Evolutionary conservation across 2,113 vertebrate species (phyloP).

Genomic region (Ceyx cyanopectus): DNA sequence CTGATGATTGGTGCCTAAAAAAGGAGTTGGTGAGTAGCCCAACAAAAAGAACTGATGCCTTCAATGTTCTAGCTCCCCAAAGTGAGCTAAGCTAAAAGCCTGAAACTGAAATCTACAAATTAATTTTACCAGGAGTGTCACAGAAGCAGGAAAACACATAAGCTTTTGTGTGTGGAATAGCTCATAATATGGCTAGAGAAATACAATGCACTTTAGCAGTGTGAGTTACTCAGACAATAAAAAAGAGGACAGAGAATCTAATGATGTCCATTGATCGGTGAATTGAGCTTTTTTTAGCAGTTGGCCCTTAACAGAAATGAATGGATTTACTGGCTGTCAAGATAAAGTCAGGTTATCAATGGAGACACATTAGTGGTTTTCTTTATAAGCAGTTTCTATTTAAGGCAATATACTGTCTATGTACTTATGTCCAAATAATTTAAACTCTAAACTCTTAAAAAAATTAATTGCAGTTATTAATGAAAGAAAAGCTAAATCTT

Average conservation of each 20-base stretch:
- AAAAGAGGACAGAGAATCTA: not conserved
- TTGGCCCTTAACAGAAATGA: not conserved
- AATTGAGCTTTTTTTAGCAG: not conserved
- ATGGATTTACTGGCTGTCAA: not conserved
- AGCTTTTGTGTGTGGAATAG: not conserved
- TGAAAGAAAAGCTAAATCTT: not conserved
- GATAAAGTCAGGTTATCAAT: not conserved
- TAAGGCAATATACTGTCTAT: not conserved
- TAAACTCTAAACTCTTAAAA: not conserved
- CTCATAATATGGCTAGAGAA: not conserved
- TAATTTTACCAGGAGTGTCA: not conserved
- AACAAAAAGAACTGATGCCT: not conserved
- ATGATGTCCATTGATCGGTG: not conserved
- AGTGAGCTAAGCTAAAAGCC: not conserved
- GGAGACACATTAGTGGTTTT: not conserved
- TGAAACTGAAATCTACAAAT: not conserved
- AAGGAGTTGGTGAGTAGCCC: not conserved
- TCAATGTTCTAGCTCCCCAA: not conserved
- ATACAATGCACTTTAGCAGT: not conserved
- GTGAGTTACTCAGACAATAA: not conserved
- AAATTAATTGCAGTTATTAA: not conserved
- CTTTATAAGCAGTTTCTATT: not conserved
- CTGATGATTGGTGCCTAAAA: not conserved
- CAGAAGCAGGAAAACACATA: not conserved
- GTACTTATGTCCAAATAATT: not conserved